phyloP scores from a whole-genome alignment of 2,888 invertebrate species.

The Acrobasis consociella region DNA sequence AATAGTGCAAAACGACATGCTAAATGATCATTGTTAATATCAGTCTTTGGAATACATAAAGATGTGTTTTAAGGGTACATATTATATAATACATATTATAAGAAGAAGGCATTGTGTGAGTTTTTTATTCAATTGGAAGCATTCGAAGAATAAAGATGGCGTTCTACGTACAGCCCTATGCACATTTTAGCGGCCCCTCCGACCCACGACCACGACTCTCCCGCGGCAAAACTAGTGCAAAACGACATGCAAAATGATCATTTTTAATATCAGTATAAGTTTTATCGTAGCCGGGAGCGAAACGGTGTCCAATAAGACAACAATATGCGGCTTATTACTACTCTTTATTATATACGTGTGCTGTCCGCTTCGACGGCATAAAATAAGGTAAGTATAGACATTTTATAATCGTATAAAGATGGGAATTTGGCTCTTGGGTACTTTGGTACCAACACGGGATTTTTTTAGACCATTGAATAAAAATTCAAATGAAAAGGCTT shows the following conservation, averaged over 20 bases:
- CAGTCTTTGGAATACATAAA: no score
- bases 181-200: conserved; percentile 32
- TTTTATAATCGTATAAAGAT: neutral
- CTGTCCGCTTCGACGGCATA: neutral
- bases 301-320: conserved; percentile 41
- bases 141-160: no score
- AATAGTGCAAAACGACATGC: conserved; percentile 41
- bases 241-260: conserved; percentile 38
- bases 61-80: no score
- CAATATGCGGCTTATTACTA: conserved; percentile 47
- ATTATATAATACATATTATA: no score
- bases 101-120: no score
- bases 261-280: conserved; percentile 49
- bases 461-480: no score
- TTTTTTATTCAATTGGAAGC: no score
- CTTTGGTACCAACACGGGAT: no score
- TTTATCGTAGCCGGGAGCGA: conserved; percentile 54
- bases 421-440: no score
- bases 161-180: neutral
- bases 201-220: conserved; percentile 42
- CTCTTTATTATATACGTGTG: conserved; percentile 18
- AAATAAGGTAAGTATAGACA: neutral
- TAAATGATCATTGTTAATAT: conserved; percentile 46
- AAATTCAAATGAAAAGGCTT: no score
- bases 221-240: conserved; percentile 48